Conservation (phyloP, 2,888 invertebrate genomes). For the Macrosoma leucophasiata region DNA sequence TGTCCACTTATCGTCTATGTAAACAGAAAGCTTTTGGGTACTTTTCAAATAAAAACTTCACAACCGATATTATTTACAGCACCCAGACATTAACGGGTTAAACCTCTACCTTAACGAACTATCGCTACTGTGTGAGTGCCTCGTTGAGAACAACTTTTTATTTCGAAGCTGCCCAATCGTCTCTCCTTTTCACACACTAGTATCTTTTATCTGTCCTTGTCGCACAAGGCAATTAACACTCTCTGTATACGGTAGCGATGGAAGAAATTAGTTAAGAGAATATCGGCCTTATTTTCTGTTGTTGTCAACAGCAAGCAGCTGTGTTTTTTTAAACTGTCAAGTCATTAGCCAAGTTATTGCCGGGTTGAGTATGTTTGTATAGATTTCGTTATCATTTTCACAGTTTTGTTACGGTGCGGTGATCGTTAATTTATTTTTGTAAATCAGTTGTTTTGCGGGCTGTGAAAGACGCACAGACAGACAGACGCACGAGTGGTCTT, state of each 20-base stretch:
- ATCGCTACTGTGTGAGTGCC: conserved; percentile 46
- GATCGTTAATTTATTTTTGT: no score
- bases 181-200: conserved; percentile 30
- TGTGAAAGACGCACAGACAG: no score
- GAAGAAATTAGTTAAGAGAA: conserved; percentile 67
- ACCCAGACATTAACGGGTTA: conserved; percentile 53
- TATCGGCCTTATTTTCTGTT: conserved; percentile 50
- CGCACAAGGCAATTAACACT: conserved; percentile 60
- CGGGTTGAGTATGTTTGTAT: conserved; percentile 24
- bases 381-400: no score
- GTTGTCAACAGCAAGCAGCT: conserved; percentile 45
- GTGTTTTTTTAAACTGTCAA: conserved; percentile 32
- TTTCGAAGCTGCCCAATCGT: conserved; percentile 38
- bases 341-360: conserved; percentile 33
- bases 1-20: no score
- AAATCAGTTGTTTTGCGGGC: no score
- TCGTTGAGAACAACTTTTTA: conserved; percentile 55
- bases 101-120: conserved; percentile 53
- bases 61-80: conserved; percentile 14
- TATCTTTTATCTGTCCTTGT: conserved; percentile 31
- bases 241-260: conserved; percentile 64
- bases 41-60: no score
- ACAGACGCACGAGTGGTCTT: no score
- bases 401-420: no score
- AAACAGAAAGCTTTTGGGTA: no score